Evolutionary conservation across 2,113 vertebrate genomes (phyloP), one percentile per base, ranked within the genome.

Genomic region (Vulpes ferrilata): DNA sequence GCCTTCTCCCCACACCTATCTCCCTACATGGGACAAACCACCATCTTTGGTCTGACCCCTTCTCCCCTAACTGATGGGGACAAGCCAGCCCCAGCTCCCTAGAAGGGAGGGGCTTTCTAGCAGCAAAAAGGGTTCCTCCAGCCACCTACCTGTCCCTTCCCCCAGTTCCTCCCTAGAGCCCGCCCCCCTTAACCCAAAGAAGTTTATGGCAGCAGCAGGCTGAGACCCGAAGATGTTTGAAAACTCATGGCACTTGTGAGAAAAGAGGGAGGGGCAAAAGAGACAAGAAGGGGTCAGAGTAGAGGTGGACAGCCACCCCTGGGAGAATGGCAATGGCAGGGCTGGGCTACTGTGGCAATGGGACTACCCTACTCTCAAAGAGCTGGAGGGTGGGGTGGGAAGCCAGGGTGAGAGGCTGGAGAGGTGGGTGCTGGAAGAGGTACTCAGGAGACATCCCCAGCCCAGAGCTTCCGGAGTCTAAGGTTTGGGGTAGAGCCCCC

Each of bases 231-330:
- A 89, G 97, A 98, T 98, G 97, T 98, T 51, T 96, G 94, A 93
- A 97, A 97, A 98, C 97, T 98, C 97, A 98, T 98, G 98, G 98
- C 98, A 98, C 98, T 98, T 98, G 97, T 98, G 97, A 98, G 97
- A 97, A 96, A 97, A 92, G 80, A 92, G 92, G 55, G 86, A 79
- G 73, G 79, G 65, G 73, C 65, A 67, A 69, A 53, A 95, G 89
- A 97, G 65, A 96, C 62, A 22, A 35, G 92, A 88, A 38, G 95
- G 69, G 83, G 74, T 94, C 51, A 57, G 93, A 78, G 59, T 57
- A 59, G 96, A 90, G 88, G 73, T 81, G 85, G 79, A 74, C 32
- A 60, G 79, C 73, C 60, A 53, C 78, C 82, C 64, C 91, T 74
- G 55, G 84, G 84, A 67, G 90, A 94, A 98, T 95, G 98, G 97